These are phyloP conservation scores for Lateolabrax maculatus DNA, from an alignment of 2,797 vertebrate species.

Conservation along the genomic window DNA sequence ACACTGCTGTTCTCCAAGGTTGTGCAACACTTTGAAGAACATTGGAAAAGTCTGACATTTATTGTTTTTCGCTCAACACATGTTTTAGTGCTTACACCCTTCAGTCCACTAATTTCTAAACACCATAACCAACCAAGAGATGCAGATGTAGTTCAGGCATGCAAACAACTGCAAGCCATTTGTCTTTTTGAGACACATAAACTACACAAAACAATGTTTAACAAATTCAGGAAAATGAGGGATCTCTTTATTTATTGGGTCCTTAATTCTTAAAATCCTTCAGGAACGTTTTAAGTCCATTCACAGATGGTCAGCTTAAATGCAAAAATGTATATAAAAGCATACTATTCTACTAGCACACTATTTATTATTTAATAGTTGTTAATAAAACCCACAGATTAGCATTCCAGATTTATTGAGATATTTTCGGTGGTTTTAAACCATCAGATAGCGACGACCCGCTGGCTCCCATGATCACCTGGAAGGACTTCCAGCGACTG, in stretches of 20 bases:
- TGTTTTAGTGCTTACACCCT: background rate
- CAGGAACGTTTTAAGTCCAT: background rate
- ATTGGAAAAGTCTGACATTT: constrained; percentile 1
- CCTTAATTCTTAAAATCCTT: background rate
- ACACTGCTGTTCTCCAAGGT: background rate
- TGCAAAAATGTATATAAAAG: background rate
- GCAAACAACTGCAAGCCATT: constrained; percentile 1
- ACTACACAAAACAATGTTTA: background rate
- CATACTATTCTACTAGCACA: background rate
- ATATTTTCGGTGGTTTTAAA: constrained; percentile 21
- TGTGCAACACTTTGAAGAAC: constrained; percentile 13
- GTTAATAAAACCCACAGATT: background rate
- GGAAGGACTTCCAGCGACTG: constrained; percentile 98
- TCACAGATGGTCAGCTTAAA: background rate
- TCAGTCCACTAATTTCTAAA: constrained; percentile 6
- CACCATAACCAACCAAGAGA: background rate
- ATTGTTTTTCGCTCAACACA: background rate
- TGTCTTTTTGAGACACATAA: background rate
- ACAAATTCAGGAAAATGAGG: background rate
- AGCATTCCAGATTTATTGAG: background rate
- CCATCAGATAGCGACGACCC: constrained; percentile 74
- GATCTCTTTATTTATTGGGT: background rate
- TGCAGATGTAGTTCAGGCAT: background rate
- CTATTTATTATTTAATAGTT: too few species aligned
- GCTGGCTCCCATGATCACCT: constrained; percentile 94